phyloP scores from a whole-genome alignment of 2,888 invertebrate genomes.

The Brachynemurus nebulosus region DNA sequence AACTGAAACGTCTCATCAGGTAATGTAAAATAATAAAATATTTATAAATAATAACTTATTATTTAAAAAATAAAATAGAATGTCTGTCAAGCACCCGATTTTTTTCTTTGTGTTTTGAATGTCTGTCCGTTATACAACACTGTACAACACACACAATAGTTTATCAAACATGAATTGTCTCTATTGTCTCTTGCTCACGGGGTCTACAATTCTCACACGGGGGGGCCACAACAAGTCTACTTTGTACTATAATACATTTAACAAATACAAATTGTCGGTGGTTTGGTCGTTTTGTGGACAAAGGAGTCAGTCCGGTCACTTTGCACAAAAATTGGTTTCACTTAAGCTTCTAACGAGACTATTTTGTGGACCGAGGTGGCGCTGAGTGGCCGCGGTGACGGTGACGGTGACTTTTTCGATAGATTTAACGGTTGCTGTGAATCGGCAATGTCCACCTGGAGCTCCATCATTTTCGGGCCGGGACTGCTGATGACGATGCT shows the following conservation, averaged over 20 bases:
- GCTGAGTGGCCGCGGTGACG: conserved; percentile 50
- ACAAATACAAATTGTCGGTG: conserved; percentile 2
- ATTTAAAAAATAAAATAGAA: background rate
- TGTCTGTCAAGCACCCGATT: too few species aligned
- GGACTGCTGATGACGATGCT: conserved; percentile 27
- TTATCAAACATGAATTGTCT: too few species aligned
- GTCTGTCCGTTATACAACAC: too few species aligned
- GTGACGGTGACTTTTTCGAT: conserved; percentile 71
- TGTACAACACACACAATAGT: too few species aligned
- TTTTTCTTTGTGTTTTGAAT: too few species aligned
- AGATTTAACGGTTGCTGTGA: conserved; percentile 75
- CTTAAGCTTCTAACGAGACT: conserved; percentile 34
- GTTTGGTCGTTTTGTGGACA: conserved; percentile 2
- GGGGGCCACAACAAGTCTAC: background rate
- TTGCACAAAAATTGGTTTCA: background rate
- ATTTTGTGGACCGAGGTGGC: conserved; percentile 27
- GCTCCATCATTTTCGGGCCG: conserved; percentile 47
- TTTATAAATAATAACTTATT: conserved; percentile 4
- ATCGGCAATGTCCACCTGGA: conserved; percentile 73
- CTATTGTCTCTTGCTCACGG: background rate
- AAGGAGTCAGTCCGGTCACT: background rate
- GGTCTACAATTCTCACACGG: too few species aligned
- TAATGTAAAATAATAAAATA: conserved; percentile 7
- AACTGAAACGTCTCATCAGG: conserved; percentile 1
- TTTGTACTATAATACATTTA: conserved; percentile 7